These are phyloP conservation scores for Marisa cornuarietis DNA, from an alignment of 1,140 invertebrate genomes.

Conservation along the genomic window DNA sequence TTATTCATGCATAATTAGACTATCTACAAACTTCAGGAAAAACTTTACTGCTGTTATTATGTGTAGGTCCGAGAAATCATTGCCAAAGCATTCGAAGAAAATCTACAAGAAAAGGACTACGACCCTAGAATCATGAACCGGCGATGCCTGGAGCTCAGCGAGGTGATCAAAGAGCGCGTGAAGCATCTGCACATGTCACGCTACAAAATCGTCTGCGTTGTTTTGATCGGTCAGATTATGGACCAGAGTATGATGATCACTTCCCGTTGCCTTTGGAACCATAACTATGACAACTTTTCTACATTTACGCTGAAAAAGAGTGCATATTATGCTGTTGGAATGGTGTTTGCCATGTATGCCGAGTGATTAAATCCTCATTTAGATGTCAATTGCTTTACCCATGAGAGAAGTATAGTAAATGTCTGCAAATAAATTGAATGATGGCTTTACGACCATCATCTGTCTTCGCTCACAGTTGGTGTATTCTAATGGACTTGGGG, in stretches of 20 bases:
- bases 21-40: too few species aligned
- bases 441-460: background rate
- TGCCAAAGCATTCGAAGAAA: constrained; percentile 42
- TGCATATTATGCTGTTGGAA: constrained; percentile 53
- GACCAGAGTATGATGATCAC: constrained; percentile 52
- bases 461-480: background rate
- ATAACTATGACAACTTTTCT: constrained; percentile 57
- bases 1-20: too few species aligned
- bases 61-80: constrained; percentile 44
- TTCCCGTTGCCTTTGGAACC: constrained; percentile 62
- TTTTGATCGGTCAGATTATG: constrained; percentile 52
- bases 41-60: too few species aligned
- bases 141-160: constrained; percentile 45
- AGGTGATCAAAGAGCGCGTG: constrained; percentile 56
- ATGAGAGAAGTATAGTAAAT: background rate
- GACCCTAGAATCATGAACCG: constrained; percentile 35
- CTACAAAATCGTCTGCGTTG: constrained; percentile 58
- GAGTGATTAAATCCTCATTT: constrained; percentile 37
- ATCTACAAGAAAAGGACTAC: constrained; percentile 46
- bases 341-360: constrained; percentile 61
- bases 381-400: background rate
- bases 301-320: constrained; percentile 45
- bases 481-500: background rate
- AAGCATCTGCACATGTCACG: constrained; percentile 48
- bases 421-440: constrained; percentile 11